Conservation (phyloP, 1,140 invertebrate species). For the Papilio polytes region DNA sequence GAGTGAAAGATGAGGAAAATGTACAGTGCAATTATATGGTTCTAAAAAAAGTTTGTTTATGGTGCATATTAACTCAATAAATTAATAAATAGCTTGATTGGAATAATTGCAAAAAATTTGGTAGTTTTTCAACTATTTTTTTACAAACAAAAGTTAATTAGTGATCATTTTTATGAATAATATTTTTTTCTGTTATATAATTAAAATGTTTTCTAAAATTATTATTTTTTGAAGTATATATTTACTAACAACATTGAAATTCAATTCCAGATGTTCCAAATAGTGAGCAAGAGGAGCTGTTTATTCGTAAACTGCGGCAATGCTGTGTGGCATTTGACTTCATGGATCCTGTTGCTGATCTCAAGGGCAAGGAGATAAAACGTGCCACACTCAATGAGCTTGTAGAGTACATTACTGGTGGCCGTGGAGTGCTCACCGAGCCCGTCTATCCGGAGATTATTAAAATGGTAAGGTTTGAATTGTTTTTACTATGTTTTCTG, state of each 20-base stretch:
- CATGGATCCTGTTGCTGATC: slow-evolving; percentile 98
- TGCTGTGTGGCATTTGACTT: slow-evolving; percentile 99
- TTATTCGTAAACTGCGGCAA: slow-evolving; percentile 98
- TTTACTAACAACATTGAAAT: slow-evolving; percentile 3
- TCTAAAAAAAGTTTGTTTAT: neutral
- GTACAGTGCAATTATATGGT: neutral
- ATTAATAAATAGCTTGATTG: neutral
- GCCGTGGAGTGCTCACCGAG: slow-evolving; percentile 97
- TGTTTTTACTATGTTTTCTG: slow-evolving; percentile 22
- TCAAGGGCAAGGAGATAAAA: slow-evolving; percentile 99
- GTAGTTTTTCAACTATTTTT: neutral
- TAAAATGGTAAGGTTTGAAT: slow-evolving; percentile 90
- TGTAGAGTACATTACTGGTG: slow-evolving; percentile 98
- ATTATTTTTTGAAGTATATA: neutral
- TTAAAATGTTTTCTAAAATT: neutral
- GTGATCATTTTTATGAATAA: neutral
- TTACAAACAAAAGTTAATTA: neutral
- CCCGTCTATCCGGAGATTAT: slow-evolving; percentile 99
- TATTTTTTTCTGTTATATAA: neutral
- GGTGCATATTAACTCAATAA: neutral
- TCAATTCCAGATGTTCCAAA: slow-evolving; percentile 92
- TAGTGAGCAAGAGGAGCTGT: slow-evolving; percentile 98
- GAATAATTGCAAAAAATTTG: neutral
- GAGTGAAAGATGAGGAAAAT: neutral
- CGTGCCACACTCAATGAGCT: slow-evolving; percentile 98